Evolutionary conservation across 2,113 vertebrate species (phyloP).

Genomic region (Leiothrix lutea): DNA sequence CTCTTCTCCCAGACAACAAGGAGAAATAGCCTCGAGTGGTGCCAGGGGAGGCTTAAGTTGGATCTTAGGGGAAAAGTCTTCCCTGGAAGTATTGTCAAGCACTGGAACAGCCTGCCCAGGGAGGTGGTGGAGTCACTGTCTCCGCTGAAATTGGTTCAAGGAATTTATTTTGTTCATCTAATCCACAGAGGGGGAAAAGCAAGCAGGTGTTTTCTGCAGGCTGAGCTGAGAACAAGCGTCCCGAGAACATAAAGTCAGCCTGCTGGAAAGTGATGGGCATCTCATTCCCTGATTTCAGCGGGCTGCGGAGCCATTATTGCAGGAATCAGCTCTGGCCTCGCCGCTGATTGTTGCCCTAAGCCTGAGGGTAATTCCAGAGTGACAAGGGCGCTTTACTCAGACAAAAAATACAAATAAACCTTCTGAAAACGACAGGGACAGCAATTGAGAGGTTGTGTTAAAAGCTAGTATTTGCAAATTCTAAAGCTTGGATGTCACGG

Average conservation of each 20-base stretch:
- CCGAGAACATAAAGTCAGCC: background rate
- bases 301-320: background rate
- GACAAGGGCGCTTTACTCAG: background rate
- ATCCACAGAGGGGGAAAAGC: no score
- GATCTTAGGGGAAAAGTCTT: background rate
- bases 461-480: background rate
- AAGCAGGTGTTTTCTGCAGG: background rate
- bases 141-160: background rate
- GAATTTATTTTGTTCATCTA: background rate
- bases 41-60: background rate
- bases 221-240: background rate
- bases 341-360: constrained; percentile 3
- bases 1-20: background rate
- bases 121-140: background rate
- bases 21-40: background rate
- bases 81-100: background rate
- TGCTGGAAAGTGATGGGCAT: background rate
- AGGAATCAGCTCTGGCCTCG: background rate
- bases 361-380: background rate
- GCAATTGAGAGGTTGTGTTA: background rate
- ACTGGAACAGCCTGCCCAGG: background rate
- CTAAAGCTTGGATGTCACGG: background rate
- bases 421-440: background rate
- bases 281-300: background rate
- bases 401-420: constrained; percentile 12